These are phyloP conservation scores for Jordanella pulchra DNA, from an alignment of 2,797 vertebrate species.

Conservation along the genomic window DNA sequence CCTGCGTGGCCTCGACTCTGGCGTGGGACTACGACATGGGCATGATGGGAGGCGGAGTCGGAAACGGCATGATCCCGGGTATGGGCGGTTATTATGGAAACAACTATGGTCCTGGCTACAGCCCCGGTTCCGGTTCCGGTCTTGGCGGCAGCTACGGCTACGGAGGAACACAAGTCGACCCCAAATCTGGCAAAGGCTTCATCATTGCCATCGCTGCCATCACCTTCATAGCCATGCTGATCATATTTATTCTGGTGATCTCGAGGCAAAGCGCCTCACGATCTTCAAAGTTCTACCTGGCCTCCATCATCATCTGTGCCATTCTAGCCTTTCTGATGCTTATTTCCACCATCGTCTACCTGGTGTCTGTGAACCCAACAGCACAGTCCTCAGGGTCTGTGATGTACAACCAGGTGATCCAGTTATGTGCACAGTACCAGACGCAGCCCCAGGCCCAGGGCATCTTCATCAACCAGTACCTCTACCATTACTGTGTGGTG, in stretches of 20 bases:
- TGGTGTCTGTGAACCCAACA: constrained; percentile 88
- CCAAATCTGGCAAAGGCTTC: constrained; percentile 86
- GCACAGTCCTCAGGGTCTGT: constrained; percentile 86
- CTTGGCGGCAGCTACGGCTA: constrained; percentile 29
- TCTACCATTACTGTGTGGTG: constrained; percentile 94
- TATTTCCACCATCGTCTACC: constrained; percentile 90
- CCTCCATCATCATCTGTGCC: constrained; percentile 79
- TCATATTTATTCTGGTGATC: constrained; percentile 85
- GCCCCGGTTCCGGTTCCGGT: constrained; percentile 11
- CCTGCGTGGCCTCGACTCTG: constrained; percentile 89
- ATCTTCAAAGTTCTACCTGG: constrained; percentile 84
- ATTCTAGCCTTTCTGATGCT: constrained; percentile 85
- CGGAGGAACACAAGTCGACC: constrained; percentile 75
- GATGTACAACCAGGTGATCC: constrained; percentile 81
- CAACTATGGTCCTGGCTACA: constrained; percentile 26
- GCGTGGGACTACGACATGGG: constrained; percentile 86
- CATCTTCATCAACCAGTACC: constrained; percentile 88
- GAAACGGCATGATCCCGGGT: constrained; percentile 63
- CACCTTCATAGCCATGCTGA: constrained; percentile 83
- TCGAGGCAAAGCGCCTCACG: constrained; percentile 80
- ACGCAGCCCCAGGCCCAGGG: constrained; percentile 67
- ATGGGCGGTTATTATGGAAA: background rate
- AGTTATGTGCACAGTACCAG: constrained; percentile 88
- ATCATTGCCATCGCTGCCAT: constrained; percentile 85
- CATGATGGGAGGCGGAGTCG: constrained; percentile 74